phyloP scores from a whole-genome alignment of 1,140 invertebrate species.

The Heliothis subflexa region DNA sequence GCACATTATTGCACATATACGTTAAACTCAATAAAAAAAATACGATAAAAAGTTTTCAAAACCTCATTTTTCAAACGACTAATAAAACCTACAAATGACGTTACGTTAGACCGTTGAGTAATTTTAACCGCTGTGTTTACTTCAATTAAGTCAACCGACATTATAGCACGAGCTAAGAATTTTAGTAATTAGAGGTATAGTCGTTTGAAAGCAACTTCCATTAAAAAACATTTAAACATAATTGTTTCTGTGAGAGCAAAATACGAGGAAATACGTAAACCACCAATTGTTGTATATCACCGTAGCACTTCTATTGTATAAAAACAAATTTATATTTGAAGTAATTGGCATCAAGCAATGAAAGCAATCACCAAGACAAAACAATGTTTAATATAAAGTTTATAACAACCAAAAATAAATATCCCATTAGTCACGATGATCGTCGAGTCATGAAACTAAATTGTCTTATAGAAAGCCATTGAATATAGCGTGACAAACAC shows the following conservation, averaged over 20 bases:
- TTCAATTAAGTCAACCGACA: constrained; percentile 23
- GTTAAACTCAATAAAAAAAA: no score
- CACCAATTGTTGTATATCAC: constrained; percentile 3
- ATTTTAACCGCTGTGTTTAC: constrained; percentile 25
- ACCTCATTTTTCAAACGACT: background rate
- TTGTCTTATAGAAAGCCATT: constrained; percentile 36
- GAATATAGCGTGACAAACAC: constrained; percentile 54
- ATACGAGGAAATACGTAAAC: constrained; percentile 5
- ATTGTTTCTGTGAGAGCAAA: constrained; percentile 6
- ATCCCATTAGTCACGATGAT: constrained; percentile 34
- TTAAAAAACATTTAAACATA: constrained; percentile 22
- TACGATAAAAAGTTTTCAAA: background rate
- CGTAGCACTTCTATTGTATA: constrained; percentile 9
- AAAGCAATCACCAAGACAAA: constrained; percentile 19
- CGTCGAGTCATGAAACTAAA: constrained; percentile 32
- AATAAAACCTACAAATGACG: background rate
- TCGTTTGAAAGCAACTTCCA: constrained; percentile 4
- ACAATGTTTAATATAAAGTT: constrained; percentile 3
- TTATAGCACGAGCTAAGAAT: constrained; percentile 7
- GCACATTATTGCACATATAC: no score
- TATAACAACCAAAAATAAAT: constrained; percentile 20
- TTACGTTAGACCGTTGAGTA: constrained; percentile 7
- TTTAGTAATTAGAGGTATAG: constrained; percentile 28
- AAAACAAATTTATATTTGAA: constrained; percentile 14
- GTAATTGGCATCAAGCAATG: constrained; percentile 4